Conservation (phyloP, 2,113 vertebrate species). For the Percina caprodes region DNA sequence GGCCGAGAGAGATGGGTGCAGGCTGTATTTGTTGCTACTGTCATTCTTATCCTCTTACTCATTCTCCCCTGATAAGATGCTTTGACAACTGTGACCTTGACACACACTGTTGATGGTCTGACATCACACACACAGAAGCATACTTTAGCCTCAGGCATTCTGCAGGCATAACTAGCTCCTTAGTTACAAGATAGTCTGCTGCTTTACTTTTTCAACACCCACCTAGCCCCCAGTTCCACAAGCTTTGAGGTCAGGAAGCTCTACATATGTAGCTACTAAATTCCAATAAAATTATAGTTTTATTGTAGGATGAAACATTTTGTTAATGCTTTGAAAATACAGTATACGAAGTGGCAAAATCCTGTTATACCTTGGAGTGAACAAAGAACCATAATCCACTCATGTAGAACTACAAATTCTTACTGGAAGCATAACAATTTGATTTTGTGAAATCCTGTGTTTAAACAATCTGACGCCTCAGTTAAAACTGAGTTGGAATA, state of each 20-base stretch:
- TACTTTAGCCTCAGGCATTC: constrained; percentile 12
- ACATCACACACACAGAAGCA: constrained; percentile 26
- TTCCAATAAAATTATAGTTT: background rate
- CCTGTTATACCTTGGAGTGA: background rate
- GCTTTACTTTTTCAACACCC: background rate
- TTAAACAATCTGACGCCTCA: constrained; percentile 2
- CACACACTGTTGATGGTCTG: constrained; percentile 34
- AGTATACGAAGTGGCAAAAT: background rate
- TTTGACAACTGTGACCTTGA: constrained; percentile 63
- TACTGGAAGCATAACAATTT: background rate
- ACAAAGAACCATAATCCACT: background rate
- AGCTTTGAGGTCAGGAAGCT: background rate
- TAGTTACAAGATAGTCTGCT: constrained; percentile 16
- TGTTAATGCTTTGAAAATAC: background rate
- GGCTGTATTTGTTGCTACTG: constrained; percentile 57
- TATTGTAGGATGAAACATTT: background rate
- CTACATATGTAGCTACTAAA: background rate
- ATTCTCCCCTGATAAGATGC: constrained; percentile 49
- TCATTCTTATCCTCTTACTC: constrained; percentile 54
- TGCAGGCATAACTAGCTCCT: background rate
- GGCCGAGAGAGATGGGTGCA: constrained; percentile 37
- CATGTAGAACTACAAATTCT: background rate
- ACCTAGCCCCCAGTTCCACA: background rate
- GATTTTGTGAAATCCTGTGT: background rate
- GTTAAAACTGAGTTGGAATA: background rate